Base-by-base conservation (phyloP, 2,797 vertebrate genomes). In the Tadarida brasiliensis region DNA sequence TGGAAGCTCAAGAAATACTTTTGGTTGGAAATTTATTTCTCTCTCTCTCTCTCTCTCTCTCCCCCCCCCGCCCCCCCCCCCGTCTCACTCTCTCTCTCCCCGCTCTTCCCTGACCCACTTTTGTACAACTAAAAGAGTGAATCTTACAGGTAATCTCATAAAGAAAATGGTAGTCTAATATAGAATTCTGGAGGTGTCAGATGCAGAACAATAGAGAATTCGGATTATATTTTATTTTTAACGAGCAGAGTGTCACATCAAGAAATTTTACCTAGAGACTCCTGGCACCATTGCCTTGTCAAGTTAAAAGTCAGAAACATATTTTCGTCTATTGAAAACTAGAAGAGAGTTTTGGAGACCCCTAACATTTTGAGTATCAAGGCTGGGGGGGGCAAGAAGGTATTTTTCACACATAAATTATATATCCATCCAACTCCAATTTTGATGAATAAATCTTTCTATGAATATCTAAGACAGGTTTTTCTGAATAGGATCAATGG, bases 251-350 rank as follows among this genome's bases (percentile, higher is more conserved):
- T 81, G 78, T 76, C 35, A 80, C 24, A 89, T 11, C 35, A 74
- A 33, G 4, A 87, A 22, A 85, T 71, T 87, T 86, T 74, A 77
- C 22, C n/a, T 12, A 67, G 59, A 67, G 1, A 35, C 10, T 85
- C 17, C 9, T 68, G 59, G 16, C 63, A 68, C 12, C 63, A 19
- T 73, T 89, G 11, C 30, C 33, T 44, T 57, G 9, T 90, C 47
- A 93, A 73, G 35, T 51, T 94, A 87, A 78, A 89, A 77, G 44
- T 68, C 28, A 39, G 20, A 90, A 82, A 33, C 61, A 30, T 15
- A 67, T 59, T 89, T 96, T n/a, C 86, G 7, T 54, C 63, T 19
- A 12, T 47, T 80, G 71, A 77, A 70, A 80, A 51, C 28, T 30
- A 44, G 28, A 65, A 67, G 11, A 70, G 11, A 26, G 11, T 56